Evolutionary conservation across 2,113 vertebrate genomes (phyloP).

Genomic region (Apeltes quadracus): DNA sequence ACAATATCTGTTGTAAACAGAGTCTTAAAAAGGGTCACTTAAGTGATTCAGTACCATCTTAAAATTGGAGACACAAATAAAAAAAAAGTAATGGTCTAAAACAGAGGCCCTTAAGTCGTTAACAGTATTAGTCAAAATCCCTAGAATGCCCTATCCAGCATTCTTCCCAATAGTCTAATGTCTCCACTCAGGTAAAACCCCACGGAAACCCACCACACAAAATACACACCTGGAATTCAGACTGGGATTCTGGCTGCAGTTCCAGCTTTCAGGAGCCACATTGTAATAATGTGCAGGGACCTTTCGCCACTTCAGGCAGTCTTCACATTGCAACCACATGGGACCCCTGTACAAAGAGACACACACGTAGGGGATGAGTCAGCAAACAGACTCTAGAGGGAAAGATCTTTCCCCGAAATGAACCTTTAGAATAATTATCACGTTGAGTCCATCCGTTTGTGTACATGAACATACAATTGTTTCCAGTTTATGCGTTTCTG

Average conservation of each 20-base stretch:
- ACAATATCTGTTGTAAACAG: background rate
- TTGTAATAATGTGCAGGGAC: slow-evolving; percentile 71
- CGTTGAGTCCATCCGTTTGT: background rate
- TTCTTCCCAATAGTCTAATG: background rate
- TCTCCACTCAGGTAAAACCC: background rate
- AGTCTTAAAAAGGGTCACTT: background rate
- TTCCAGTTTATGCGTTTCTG: background rate
- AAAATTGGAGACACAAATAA: background rate
- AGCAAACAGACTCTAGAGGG: background rate
- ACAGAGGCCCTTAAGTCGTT: background rate
- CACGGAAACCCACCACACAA: background rate
- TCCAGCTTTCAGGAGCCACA: slow-evolving; percentile 78
- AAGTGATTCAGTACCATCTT: background rate
- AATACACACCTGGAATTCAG: slow-evolving; percentile 75
- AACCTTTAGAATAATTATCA: background rate
- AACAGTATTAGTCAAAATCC: background rate
- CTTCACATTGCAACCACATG: slow-evolving; percentile 83
- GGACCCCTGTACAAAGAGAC: slow-evolving; percentile 63
- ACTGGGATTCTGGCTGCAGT: slow-evolving; percentile 81
- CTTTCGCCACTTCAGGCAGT: slow-evolving; percentile 85
- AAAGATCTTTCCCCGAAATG: background rate
- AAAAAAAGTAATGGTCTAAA: background rate
- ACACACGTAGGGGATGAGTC: slow-evolving; percentile 1
- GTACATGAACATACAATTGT: background rate
- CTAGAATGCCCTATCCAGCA: background rate